These are phyloP conservation scores for Aepyceros melampus DNA, from an alignment of 2,113 vertebrate species.

Conservation along the genomic window DNA sequence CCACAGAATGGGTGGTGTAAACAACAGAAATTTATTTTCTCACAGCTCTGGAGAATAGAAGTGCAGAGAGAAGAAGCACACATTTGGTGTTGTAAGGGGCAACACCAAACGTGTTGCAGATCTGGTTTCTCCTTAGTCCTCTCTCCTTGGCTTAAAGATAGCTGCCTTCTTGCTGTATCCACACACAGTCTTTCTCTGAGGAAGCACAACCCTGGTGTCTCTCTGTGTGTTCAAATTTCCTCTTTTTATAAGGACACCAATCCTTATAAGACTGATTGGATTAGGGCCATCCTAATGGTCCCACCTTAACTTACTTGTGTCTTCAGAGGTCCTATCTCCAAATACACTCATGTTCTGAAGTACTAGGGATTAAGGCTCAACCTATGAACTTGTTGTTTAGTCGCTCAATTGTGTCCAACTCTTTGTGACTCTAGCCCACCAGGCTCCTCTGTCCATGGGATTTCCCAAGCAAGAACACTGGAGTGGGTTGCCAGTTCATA, in stretches of 20 bases:
- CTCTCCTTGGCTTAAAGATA: neutral
- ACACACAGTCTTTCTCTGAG: neutral
- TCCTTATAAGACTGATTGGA: neutral
- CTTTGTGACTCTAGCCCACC: neutral
- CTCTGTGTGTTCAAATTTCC: neutral
- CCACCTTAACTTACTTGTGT: neutral
- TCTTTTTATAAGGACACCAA: neutral
- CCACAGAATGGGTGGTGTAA: neutral
- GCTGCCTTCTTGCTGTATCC: neutral
- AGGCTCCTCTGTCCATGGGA: neutral
- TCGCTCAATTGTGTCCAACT: rapidly evolving
- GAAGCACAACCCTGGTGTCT: neutral
- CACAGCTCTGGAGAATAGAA: neutral
- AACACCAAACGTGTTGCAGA: neutral
- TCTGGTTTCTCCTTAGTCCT: neutral
- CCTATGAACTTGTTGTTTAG: neutral
- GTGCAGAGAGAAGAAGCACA: neutral
- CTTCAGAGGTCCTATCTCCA: neutral
- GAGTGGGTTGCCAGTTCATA: neutral
- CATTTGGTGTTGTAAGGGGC: neutral
- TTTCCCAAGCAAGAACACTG: neutral
- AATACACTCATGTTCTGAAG: neutral
- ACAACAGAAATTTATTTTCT: neutral
- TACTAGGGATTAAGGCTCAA: neutral
- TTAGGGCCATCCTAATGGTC: neutral